Base-by-base conservation (phyloP, 2,113 vertebrate species). In the Verasper variegatus region DNA sequence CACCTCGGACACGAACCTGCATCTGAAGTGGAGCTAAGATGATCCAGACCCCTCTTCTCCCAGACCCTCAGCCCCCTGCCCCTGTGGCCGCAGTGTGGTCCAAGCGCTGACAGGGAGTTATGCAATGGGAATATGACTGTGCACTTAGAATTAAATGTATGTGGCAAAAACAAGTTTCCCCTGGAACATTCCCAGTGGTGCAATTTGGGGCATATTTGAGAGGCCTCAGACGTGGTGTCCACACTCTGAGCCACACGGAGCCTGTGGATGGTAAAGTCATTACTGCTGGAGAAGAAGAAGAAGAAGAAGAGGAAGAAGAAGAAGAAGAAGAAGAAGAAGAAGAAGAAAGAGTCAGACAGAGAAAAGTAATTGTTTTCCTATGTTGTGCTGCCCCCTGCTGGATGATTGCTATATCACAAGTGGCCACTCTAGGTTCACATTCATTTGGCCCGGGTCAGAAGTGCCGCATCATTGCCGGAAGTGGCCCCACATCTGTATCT, bases 351-450 rank as follows among this genome's bases (percentile, higher is more conserved):
- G 0, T 11, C 40, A 15, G 0, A 0, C 1, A 37, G 4, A 1
- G 14, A 3, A 0, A 55, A 1, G 27, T 8, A 7, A 40, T 31
- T 45, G 0, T 31, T 77, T 27, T 14, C 54, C 64, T 83, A 70
- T 68, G 68, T 68, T 81, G 57, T 61, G 71, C 45, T 67, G 20
- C 88, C 84, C 69, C 76, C 92, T 92, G 63, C 40, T 84, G 91
- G 71, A 76, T 0, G 0, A 15, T 9, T 8, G 35, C 35, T 24
- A 24, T 24, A 24, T 24, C 24, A 24, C 24, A 24, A 24, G 24
- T 24, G 24, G 24, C 24, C 23, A 24, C 23, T 24, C 23, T 24
- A 24, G 24, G 24, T 24, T 24, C 24, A 24, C 24, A 24, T 1
- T 24, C 24, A 24, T 24, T 24, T 24, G 0, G 24, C 2, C 24